These are phyloP conservation scores for Bagarius yarrelli DNA, from an alignment of 2,113 vertebrate genomes.

Conservation along the genomic window DNA sequence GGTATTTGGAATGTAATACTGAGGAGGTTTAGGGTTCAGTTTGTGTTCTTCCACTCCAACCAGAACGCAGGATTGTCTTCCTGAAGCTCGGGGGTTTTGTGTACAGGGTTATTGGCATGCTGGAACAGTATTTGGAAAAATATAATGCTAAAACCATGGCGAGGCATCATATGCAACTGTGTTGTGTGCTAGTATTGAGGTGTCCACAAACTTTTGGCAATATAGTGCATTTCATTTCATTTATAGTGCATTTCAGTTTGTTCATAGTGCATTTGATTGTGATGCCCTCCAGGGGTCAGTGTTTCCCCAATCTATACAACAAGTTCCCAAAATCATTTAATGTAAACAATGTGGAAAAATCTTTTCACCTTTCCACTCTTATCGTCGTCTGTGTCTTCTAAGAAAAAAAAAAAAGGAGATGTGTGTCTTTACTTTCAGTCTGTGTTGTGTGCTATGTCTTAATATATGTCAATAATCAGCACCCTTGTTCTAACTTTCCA, in stretches of 20 bases:
- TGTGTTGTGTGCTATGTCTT: conserved; percentile 26
- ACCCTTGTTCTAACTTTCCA: neutral
- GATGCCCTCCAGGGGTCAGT: conserved; percentile 42
- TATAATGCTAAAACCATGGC: no score
- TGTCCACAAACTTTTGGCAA: no score
- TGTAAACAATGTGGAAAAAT: neutral
- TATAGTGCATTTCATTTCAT: neutral
- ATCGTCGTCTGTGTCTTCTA: neutral
- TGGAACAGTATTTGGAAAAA: no score
- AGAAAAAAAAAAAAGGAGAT: neutral
- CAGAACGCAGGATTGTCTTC: no score
- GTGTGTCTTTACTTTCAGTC: neutral
- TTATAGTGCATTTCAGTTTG: neutral
- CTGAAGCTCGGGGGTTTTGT: no score
- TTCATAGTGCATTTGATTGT: neutral
- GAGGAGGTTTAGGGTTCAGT: no score
- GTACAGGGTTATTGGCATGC: no score
- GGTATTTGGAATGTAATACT: no score
- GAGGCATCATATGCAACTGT: no score
- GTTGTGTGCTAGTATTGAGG: no score
- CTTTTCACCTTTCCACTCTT: neutral
- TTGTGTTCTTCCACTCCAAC: no score
- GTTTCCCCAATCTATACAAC: neutral
- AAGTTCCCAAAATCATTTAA: neutral
- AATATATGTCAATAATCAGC: neutral